Evolutionary conservation across 2,888 invertebrate species (phyloP).

Genomic region (Antheraea yamamai): DNA sequence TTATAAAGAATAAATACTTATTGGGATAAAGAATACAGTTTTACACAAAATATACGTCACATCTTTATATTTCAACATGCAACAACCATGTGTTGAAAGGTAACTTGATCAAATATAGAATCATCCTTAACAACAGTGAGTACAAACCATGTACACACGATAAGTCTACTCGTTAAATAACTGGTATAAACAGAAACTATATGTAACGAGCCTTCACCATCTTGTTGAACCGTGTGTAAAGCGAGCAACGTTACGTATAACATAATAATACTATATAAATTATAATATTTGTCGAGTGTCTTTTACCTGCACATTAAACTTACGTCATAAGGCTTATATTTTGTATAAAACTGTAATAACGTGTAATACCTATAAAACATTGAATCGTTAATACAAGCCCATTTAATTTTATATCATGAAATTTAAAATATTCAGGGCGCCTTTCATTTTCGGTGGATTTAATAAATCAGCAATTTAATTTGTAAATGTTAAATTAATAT

Average conservation of each 20-base stretch:
- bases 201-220: too few species aligned
- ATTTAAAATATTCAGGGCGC: not conserved
- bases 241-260: too few species aligned
- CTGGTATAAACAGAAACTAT: too few species aligned
- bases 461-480: not conserved
- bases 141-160: too few species aligned
- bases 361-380: not conserved
- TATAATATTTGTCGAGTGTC: too few species aligned
- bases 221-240: too few species aligned
- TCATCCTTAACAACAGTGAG: too few species aligned
- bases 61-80: not conserved
- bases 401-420: not conserved
- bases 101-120: too few species aligned
- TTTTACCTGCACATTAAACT: not conserved
- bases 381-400: not conserved
- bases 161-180: too few species aligned
- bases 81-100: not conserved
- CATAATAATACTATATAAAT: too few species aligned
- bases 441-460: conserved; percentile 5
- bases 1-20: not conserved
- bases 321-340: not conserved
- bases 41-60: not conserved
- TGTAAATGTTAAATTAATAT: not conserved
- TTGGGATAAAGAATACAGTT: not conserved
- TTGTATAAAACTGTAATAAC: not conserved